These are phyloP conservation scores for Dicycla oo DNA, from an alignment of 2,888 invertebrate species.

Conservation along the genomic window DNA sequence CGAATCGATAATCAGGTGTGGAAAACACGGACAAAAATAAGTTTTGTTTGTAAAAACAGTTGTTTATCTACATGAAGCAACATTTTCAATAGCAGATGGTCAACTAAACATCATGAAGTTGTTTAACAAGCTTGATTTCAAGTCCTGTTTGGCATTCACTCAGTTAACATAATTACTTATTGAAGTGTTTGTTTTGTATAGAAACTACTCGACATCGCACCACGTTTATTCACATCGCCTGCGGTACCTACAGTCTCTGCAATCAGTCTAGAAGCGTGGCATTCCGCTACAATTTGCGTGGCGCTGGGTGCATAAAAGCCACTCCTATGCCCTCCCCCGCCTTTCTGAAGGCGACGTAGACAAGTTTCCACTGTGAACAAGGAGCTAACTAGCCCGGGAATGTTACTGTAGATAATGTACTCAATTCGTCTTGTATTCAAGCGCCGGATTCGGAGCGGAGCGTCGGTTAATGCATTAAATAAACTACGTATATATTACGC, in stretches of 20 bases:
- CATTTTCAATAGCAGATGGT: conserved; percentile 15
- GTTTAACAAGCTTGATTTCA: conserved; percentile 33
- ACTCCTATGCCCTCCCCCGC: conserved; percentile 69
- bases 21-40: background rate
- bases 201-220: conserved; percentile 63
- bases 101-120: conserved; percentile 24
- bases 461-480: conserved; percentile 73
- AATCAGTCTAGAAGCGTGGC: conserved; percentile 78
- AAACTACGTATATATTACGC: conserved; percentile 69
- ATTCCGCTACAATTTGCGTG: conserved; percentile 79
- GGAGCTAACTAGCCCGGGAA: conserved; percentile 79
- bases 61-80: background rate
- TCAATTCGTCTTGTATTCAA: conserved; percentile 83
- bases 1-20: conserved; percentile 9
- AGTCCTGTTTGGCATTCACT: conserved; percentile 40
- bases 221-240: conserved; percentile 65
- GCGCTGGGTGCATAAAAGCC: conserved; percentile 79
- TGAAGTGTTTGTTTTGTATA: conserved; percentile 64
- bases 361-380: conserved; percentile 78
- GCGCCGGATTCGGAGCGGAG: conserved; percentile 66
- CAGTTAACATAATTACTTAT: conserved; percentile 54
- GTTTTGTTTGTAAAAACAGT: too few species aligned
- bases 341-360: conserved; percentile 77
- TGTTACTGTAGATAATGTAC: conserved; percentile 80
- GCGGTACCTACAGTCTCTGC: conserved; percentile 65